Evolutionary conservation across 2,113 vertebrate genomes (phyloP), one percentile per base, ranked within the genome.

Genomic region (Okapia johnstoni): DNA sequence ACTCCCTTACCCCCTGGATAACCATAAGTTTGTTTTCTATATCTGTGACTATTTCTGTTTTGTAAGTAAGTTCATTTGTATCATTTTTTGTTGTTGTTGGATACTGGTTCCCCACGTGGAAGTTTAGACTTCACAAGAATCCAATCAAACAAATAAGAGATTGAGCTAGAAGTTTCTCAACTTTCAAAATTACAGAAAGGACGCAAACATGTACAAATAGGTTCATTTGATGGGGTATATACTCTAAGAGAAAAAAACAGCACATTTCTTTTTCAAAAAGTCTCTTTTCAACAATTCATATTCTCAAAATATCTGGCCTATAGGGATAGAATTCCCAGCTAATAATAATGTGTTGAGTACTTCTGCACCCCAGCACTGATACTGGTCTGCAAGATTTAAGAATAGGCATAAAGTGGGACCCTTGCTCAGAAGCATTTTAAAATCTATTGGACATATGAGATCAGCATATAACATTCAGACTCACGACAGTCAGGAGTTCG

Each of bases 121-220:
- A 85, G 36, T 94, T 94, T 57, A 54, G 40, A 16, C 28, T 90
- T 88, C 61, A 90, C 52, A 97, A 90, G 66, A 92, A 89, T 66
- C 46, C 36, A 85, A 52, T 33, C 57, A 96, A 96, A 94, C 46
- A 96, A 96, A 70, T 33, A 79, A 25, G 6, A 3, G 19, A 93
- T 26, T 87, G 36, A 43, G 30, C 58, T 63, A 80, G 52, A 94
- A 54, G 36, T 85, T 90, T 92, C 70, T 50, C 60, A 43, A 97
- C 95, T 61, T 97, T 94, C 43, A 96, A 88, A 94, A 88, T 77
- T 52, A 93, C 15, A 94, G 80, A 95, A 88, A 94, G 36, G 25
- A 90, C 50, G 96, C 30, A 95, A 13, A 95, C n/a, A 93, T 70
- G 33, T 54, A 93, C 54, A 91, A 23, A 85, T 50, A 94, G 11